Base-by-base conservation (phyloP, 2,113 vertebrate species). In the Syngnathus floridae region DNA sequence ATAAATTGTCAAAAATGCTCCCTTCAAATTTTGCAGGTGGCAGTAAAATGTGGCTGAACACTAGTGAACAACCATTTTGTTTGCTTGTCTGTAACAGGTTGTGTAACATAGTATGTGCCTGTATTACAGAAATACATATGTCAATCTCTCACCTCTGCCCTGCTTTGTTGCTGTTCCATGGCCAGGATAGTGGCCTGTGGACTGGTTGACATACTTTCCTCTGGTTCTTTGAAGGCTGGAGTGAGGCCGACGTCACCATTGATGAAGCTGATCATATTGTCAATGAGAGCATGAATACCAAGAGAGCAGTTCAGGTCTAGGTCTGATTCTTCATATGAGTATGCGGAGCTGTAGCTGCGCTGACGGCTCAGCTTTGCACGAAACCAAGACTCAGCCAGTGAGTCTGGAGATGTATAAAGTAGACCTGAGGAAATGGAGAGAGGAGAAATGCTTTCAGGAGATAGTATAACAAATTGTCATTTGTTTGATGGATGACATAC, bases 131-230 rank as follows among this genome's bases (percentile, higher is more conserved):
- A 62, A 48, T 7, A n/a, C n/a, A n/a, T n/a, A 62, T 14, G 22
- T 48, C 40, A 63, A 21, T 22, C 5, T 19, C 21, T 65, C 89
- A 98, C 97, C 91, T 98, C 96, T 0, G 95, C 96, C 61, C 97
- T 84, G 83, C 91, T 82, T 85, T 98, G 97, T 70, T 99, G 97
- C 85, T 98, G 95, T 67, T 96, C 96, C 95, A 99, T 96, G 56
- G 96, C 95, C 84, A 95, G 87, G 68, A 95, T 65, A 2, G 91
- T 94, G 0, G 94, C 95, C 78, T 98, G 96, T 0, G 97, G 97
- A 78, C 92, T 95, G 58, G 94, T 97, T 66, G 94, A 98, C 93
- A 96, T 95, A 49, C 89, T 92, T 81, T 99, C 97, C 56, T 97
- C 97, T 0, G 95, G 95, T 65, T 98, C 96, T 79, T 95, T 98